Conservation (phyloP, 1,140 invertebrate genomes). For the Mya arenaria region DNA sequence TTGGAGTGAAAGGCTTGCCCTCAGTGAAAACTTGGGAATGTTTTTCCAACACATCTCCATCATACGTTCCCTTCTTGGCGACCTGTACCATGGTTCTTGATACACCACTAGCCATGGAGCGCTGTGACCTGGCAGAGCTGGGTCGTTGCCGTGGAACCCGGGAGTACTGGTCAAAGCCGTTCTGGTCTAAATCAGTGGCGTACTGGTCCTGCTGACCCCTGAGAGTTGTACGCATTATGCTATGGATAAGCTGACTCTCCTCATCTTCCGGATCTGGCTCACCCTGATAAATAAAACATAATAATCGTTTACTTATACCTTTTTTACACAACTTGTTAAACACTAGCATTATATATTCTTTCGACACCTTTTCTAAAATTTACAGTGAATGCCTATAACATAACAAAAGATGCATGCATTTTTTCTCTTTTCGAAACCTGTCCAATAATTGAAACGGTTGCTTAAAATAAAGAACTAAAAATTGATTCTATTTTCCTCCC, state of each 20-base stretch:
- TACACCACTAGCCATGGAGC: constrained; percentile 46
- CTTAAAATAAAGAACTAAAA: too few relatives aligned
- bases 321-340: too few relatives aligned
- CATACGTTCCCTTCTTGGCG: constrained; percentile 67
- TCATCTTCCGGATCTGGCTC: constrained; percentile 75
- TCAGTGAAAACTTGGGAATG: constrained; percentile 76
- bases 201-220: constrained; percentile 55
- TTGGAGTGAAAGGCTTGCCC: constrained; percentile 77
- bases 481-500: too few relatives aligned
- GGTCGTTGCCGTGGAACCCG: constrained; percentile 30
- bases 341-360: too few relatives aligned
- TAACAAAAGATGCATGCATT: too few relatives aligned
- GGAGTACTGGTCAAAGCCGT: constrained; percentile 29
- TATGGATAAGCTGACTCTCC: constrained; percentile 67
- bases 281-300: constrained; percentile 51
- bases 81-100: constrained; percentile 52
- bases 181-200: constrained; percentile 2
- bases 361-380: too few relatives aligned
- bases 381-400: too few relatives aligned
- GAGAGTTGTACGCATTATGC: constrained; percentile 73
- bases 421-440: too few relatives aligned
- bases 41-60: constrained; percentile 77
- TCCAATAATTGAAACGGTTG: too few relatives aligned
- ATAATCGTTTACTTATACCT: too few relatives aligned
- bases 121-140: constrained; percentile 42